Conservation (phyloP, 2,888 invertebrate species). For the Chironomus tentans region DNA sequence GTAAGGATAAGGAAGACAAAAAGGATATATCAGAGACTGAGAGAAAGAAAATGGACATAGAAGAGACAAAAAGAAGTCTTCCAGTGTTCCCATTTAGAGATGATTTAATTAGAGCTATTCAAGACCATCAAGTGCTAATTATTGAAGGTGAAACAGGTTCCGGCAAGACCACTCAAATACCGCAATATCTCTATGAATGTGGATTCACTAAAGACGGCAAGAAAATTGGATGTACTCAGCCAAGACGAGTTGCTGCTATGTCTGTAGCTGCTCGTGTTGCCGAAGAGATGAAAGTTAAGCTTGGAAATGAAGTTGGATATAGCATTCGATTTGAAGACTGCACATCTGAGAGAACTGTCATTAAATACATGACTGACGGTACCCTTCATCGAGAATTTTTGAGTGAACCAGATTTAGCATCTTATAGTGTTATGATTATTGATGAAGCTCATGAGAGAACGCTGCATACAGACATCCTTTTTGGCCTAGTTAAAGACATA, state of each 20-base stretch:
- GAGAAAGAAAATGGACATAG: constrained; percentile 68
- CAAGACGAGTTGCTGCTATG: constrained; percentile 97
- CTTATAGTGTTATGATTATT: constrained; percentile 97
- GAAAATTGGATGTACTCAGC: constrained; percentile 95
- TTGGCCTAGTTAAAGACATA: constrained; percentile 95
- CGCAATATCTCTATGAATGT: constrained; percentile 93
- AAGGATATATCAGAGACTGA: constrained; percentile 54
- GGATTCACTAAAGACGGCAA: constrained; percentile 77
- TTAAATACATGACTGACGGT: constrained; percentile 99
- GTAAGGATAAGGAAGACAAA: constrained; percentile 39
- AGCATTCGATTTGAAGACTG: constrained; percentile 98
- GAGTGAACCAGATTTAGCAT: constrained; percentile 89
- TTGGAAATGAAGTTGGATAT: constrained; percentile 86
- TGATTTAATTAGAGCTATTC: constrained; percentile 84
- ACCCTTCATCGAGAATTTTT: constrained; percentile 95
- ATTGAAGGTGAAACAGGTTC: constrained; percentile 98
- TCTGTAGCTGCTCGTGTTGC: constrained; percentile 98
- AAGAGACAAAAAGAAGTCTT: constrained; percentile 84
- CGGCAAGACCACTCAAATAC: constrained; percentile 98
- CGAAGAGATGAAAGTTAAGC: constrained; percentile 92
- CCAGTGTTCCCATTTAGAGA: constrained; percentile 90
- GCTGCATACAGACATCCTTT: constrained; percentile 94
- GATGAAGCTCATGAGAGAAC: constrained; percentile 99
- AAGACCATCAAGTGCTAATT: constrained; percentile 77
- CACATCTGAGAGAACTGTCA: constrained; percentile 89